Evolutionary conservation across 92 coral and sea anemone genomes (phyloP), one percentile per base, ranked within the genome.

Genomic region (Metridium senile): DNA sequence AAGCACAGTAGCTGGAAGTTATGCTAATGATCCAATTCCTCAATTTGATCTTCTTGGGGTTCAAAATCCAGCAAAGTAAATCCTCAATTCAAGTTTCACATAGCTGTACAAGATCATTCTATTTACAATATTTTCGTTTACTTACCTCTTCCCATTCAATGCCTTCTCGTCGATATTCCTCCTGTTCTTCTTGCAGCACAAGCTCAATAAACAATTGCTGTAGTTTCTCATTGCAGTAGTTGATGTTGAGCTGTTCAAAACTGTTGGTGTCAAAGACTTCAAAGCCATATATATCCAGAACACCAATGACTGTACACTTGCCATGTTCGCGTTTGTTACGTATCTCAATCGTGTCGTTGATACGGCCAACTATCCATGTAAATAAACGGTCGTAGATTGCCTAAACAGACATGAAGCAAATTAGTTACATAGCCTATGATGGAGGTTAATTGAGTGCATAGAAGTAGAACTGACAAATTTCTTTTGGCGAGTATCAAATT

Each of bases 81-180:
- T n/a, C n/a, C n/a, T n/a, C n/a, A n/a, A n/a, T n/a, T n/a, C n/a
- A n/a, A n/a, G n/a, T n/a, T n/a, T n/a, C n/a, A n/a, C n/a, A n/a
- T n/a, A n/a, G n/a, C n/a, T n/a, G n/a, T n/a, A n/a, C n/a, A n/a
- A n/a, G n/a, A n/a, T n/a, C n/a, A n/a, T n/a, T n/a, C n/a, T n/a
- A n/a, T n/a, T n/a, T n/a, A n/a, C n/a, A n/a, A n/a, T n/a, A n/a
- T n/a, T n/a, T n/a, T n/a, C n/a, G n/a, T n/a, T n/a, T n/a, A n/a
- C 25, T 13, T 71, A 95, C 99, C 91, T 95, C 99, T 43, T 92
- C 99, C 99, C 99, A 95, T 31, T 92, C 91, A 58, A 95, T 95
- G 39, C 99, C 99, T 49, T 95, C 99, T 22, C 93, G 28, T 22
- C 79, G 93, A 70, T 95, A 95, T 71, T 95, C 99, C 63, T 92